Evolutionary conservation across 2,797 vertebrate genomes (phyloP), one percentile per base, ranked within the genome.

Genomic region (Parauchenoglanis ngamensis): DNA sequence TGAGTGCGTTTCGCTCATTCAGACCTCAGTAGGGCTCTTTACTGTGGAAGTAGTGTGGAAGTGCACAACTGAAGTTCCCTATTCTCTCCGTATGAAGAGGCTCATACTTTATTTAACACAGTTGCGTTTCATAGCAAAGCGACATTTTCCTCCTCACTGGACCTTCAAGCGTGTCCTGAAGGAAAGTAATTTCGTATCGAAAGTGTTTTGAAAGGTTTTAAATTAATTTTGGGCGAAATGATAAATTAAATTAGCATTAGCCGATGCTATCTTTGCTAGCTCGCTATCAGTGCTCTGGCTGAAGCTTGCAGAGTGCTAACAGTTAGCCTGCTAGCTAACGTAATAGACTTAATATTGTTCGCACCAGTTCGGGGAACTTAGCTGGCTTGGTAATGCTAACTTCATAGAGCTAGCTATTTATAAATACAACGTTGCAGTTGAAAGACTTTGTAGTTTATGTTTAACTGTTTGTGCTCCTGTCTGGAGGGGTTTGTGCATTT

Each of bases 261-360:
- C 84, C 19, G 31, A 72, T 72, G 85, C 72, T 78, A 61, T 86
- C 49, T 81, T 54, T 67, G 83, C 79, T 84, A 90, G 82, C 88
- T 67, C 56, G 84, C 70, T 77, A 28, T 81, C 83, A 70, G 52
- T 28, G n/a, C 63, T 75, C 44, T n/a, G 75, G 1, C 75, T 80
- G 21, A 19, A 52, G 78, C 68, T 52, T 25, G 25, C n/a, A 46
- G 59, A 56, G 70, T n/a, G 87, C 87, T 85, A 81, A 52, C 57
- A 52, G 85, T 84, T 87, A 83, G 84, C 86, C 61, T 87, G 87
- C 81, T 88, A 88, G 86, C 85, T 88, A 85, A 67, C 56, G 44
- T 49, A 59, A 31, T 63, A 63, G 70, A 85, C 75, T 85, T 85
- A 67, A 77, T 59, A 49, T 67, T 85, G 84, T 82, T 88, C 76